Base-by-base conservation (phyloP, 2,888 invertebrate species). In the Lydus trimaculatus region DNA sequence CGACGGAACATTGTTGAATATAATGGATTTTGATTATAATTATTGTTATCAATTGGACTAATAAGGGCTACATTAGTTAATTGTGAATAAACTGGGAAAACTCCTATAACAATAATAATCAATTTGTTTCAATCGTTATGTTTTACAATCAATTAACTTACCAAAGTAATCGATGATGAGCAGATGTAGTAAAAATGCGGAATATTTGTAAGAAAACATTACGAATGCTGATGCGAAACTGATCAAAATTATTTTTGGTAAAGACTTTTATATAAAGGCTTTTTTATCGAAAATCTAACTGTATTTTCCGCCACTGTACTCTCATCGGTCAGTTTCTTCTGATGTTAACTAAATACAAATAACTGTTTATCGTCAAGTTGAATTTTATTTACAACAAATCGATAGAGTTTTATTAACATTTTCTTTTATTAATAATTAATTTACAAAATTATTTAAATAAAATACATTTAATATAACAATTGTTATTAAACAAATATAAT, bases 1-100 rank as follows among this genome's bases (percentile, higher is more conserved):
- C 81, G 74, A 60, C 73, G 43, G 13, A 67, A 63, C n/a, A n/a
- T 52, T 8, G 58, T 58, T 15, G 68, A 48, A 28, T 69, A 70
- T 11, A 69, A 72, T 43, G 63, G 52, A 20, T 56, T 48, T 33
- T 67, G 25, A 62, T 61, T 25, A 13, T 25, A 56, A 56, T 23
- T n/a, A n/a, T n/a, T 25, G 23, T 11, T 56, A 25, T 56, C 25
- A 23, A 20, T 56, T 63, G 65, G 8, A 61, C 60, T 63, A 36
- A 65, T 23, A 58, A 58, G 20, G 43, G 25, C 56, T 60, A 63
- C 31, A 56, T 23, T 72, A 72, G 59, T 74, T 74, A 56, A 66
- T 63, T 8, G 56, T 73, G 59, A 65, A 25, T 25, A 56, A 5
- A 8, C 0, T 13, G 56, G 56, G 25, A 61, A 61, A 9, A 61